Percentiles rank a stretch among this genome's conserved stretches.
Conservation (phyloP, 35 echinoderm and acorn worm genomes). For the Holothuria glaberrima region DNA sequence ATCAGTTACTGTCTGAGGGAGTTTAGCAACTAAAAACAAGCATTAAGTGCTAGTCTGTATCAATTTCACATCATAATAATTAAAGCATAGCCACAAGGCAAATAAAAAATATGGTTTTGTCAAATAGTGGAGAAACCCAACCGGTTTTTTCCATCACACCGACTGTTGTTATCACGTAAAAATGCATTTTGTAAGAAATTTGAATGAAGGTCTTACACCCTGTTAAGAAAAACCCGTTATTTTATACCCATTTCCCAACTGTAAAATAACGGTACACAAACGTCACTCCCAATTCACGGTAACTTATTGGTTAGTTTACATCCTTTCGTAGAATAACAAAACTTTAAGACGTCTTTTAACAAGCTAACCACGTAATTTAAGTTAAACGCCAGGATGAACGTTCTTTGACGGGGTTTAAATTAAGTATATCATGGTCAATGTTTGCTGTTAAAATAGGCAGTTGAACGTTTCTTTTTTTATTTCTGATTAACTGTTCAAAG, state of each 20-base stretch:
- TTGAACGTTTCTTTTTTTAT: neutral
- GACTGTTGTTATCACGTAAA: no score
- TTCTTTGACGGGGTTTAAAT: neutral
- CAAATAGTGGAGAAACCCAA: no score
- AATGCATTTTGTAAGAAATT: no score
- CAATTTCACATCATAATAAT: no score
- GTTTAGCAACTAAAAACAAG: no score
- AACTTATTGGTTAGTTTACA: neutral
- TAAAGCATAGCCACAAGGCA: no score
- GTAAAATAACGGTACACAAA: neutral
- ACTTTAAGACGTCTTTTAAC: slow-evolving; percentile 5
- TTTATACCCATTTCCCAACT: neutral
- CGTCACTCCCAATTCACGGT: slow-evolving; percentile 3
- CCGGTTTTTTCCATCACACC: no score
- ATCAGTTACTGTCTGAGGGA: no score
- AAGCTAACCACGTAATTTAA: neutral
- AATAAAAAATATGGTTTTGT: no score
- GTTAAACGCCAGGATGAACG: neutral
- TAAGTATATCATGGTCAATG: neutral
- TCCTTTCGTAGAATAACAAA: neutral
- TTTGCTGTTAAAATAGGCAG: neutral
- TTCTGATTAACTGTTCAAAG: neutral
- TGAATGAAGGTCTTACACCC: no score
- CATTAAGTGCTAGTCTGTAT: no score
- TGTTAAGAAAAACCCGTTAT: slow-evolving; percentile 24